Base-by-base conservation (phyloP, 2,113 vertebrate species). In the Riparia riparia region DNA sequence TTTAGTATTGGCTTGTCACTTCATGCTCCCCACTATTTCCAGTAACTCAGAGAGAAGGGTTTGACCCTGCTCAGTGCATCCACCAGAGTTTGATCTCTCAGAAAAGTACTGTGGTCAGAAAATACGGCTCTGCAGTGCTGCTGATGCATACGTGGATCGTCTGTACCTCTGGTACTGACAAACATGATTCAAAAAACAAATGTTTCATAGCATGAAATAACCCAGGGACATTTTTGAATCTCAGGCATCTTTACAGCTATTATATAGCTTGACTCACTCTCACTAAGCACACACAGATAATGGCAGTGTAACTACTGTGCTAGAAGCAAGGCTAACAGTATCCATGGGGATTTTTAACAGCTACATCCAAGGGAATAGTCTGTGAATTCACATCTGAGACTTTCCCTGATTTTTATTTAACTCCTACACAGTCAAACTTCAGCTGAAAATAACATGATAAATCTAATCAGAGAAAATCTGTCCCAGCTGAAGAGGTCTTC, bases 171-270 rank as follows among this genome's bases (percentile, higher is more conserved):
- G 69, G 34, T 57, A 88, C 42, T 58, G 73, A 91, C 82, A 97
- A 71, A 95, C 14, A 72, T 51, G 60, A 91, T 91, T 88, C 69
- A 68, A 93, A 95, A 95, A 76, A 83, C 31, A 69, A 95, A 95
- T 91, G 87, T 37, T 78, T 87, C 78, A 84, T 80, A 70, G 68
- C 49, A 77, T 85, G 66, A 97, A 97, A 94, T 73, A 73, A 58
- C 72, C 58, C 61, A 95, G 89, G 72, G 77, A 89, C 60, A n/a
- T 89, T 93, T 96, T 93, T n/a, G 86, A 81, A 93, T 84, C 70
- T 89, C 61, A 61, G 61, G 9, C 39, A 83, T 61, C 81, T 70
- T 86, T 93, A 81, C 39, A 68, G 22, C 61, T 94, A 34, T 90
- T 91, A 60, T 29, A 61, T 64, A 69, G 6, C 63, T 79, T 49